phyloP scores from a whole-genome alignment of 2,888 invertebrate species.

The Deilephila elpenor region DNA sequence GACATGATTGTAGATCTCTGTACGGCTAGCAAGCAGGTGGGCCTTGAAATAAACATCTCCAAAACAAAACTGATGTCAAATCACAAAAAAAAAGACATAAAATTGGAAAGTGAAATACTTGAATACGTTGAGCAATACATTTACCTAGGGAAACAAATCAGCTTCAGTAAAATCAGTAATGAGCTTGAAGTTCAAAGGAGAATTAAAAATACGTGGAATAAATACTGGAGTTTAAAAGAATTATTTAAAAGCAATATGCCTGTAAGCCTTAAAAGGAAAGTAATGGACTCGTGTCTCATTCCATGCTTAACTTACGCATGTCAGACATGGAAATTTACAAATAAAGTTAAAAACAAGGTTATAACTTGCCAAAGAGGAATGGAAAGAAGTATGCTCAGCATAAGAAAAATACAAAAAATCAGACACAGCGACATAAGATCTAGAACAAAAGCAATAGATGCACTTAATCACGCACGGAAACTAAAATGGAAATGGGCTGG shows the following conservation, averaged over 20 bases:
- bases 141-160: not conserved
- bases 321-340: too few relatives aligned
- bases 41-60: not conserved
- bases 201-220: not conserved
- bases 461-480: too few relatives aligned
- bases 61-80: not conserved
- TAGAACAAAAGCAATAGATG: too few relatives aligned
- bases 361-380: too few relatives aligned
- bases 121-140: conserved; percentile 6
- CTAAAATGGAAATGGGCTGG: too few relatives aligned
- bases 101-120: not conserved
- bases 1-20: not conserved
- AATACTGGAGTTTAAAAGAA: not conserved
- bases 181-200: not conserved
- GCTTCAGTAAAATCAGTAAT: not conserved
- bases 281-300: too few relatives aligned
- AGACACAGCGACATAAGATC: too few relatives aligned
- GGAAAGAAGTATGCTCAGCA: too few relatives aligned
- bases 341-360: too few relatives aligned
- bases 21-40: not conserved
- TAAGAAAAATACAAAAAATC: too few relatives aligned
- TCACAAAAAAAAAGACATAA: not conserved
- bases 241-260: conserved; percentile 4
- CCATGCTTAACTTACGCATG: too few relatives aligned
- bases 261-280: not conserved